Evolutionary conservation across 2,797 vertebrate species (phyloP).

Genomic region (Girardinus metallicus): DNA sequence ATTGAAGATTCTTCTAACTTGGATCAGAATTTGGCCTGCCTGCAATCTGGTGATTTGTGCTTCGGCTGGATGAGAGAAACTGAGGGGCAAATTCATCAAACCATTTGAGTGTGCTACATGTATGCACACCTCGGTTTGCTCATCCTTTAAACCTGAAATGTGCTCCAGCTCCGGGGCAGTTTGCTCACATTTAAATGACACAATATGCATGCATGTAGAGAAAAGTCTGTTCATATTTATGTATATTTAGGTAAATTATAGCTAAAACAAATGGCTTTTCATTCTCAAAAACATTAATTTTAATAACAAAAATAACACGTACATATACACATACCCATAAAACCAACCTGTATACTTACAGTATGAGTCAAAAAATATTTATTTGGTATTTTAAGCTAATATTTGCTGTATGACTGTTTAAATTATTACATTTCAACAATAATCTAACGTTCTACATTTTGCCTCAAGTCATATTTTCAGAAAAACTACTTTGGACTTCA

Average conservation of each 20-base stretch:
- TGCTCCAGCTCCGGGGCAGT: not conserved
- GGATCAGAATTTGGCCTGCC: slow-evolving; percentile 45
- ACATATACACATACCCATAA: not conserved
- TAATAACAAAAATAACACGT: not conserved
- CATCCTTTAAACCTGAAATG: not conserved
- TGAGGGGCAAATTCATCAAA: not conserved
- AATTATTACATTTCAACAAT: not conserved
- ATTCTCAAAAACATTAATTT: not conserved
- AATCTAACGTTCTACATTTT: not conserved
- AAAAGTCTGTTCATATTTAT: not conserved
- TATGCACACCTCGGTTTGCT: not conserved
- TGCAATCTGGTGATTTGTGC: slow-evolving; percentile 53
- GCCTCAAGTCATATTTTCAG: too few relatives aligned
- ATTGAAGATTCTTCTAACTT: slow-evolving; percentile 63
- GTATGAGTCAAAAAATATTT: not conserved
- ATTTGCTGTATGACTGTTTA: not conserved
- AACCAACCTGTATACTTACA: not conserved
- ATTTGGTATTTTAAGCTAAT: not conserved
- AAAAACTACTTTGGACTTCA: not conserved
- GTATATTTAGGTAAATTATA: not conserved
- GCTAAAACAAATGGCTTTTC: not conserved
- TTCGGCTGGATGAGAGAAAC: slow-evolving; percentile 25
- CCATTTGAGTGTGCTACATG: not conserved
- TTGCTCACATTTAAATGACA: not conserved
- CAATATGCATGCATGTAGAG: not conserved